A percentile compares a stretch with the other conserved stretches of the same genome.
phyloP scores from a whole-genome alignment of 2,113 vertebrate species.

The Oreochromis tanganicae region DNA sequence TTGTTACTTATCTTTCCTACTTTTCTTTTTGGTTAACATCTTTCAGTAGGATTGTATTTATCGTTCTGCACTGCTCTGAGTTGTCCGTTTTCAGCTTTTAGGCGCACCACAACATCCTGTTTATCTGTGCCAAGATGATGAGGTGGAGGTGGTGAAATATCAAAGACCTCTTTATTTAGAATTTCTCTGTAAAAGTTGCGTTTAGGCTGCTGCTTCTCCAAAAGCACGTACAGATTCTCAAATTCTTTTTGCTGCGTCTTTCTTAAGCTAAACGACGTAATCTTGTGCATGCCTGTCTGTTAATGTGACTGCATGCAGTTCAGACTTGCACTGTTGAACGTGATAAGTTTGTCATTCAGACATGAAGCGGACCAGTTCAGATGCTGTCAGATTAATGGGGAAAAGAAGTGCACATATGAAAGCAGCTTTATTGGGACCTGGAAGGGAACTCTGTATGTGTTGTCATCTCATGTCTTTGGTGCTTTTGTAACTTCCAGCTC shows the following conservation, averaged over 20 bases:
- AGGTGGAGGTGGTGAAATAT: not conserved
- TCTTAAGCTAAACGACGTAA: not conserved
- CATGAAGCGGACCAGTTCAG: not conserved
- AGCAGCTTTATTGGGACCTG: not conserved
- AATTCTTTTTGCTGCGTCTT: not conserved
- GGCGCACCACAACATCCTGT: rapidly evolving
- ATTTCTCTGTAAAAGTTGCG: not conserved
- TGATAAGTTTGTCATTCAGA: not conserved
- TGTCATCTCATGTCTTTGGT: conserved; percentile 3
- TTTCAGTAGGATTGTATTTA: not conserved
- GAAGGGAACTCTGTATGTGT: not conserved
- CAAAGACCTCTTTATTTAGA: not conserved
- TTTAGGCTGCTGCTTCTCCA: not conserved
- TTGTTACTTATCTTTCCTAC: not conserved
- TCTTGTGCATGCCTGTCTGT: not conserved
- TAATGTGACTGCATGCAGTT: not conserved
- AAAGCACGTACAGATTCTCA: not conserved
- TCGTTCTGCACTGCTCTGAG: not conserved
- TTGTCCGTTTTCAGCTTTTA: not conserved
- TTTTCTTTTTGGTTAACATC: not conserved
- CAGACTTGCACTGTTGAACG: not conserved
- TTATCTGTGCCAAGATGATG: not conserved
- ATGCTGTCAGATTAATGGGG: not conserved
- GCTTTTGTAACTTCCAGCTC: conserved; percentile 28
- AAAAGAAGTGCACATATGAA: not conserved